phyloP scores from a whole-genome alignment of 2,888 invertebrate genomes.

The Lathronympha strigana region DNA sequence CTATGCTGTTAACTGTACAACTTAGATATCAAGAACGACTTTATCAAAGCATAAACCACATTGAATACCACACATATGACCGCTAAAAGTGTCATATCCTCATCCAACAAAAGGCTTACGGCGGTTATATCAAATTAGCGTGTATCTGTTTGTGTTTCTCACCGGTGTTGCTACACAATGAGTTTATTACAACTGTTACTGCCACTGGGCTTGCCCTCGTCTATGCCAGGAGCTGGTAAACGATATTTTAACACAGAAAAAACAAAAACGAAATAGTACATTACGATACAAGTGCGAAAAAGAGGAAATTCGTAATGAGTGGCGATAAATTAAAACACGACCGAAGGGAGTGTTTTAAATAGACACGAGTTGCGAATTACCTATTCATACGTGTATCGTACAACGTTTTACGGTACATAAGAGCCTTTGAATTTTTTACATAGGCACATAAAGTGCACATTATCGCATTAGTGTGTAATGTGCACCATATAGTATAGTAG shows the following conservation, averaged over 20 bases:
- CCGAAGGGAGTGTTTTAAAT: no score
- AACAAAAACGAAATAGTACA: no score
- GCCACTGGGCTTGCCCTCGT: conserved; percentile 19
- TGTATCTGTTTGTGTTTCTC: conserved; percentile 44
- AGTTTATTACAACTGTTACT: conserved; percentile 39
- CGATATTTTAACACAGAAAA: not conserved
- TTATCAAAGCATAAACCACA: conserved; percentile 32
- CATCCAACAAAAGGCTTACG: conserved; percentile 38
- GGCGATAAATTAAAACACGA: no score
- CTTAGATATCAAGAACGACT: conserved; percentile 1
- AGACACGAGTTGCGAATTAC: no score
- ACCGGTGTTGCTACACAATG: conserved; percentile 36
- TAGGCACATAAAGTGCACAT: no score
- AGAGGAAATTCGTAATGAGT: no score
- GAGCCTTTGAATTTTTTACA: no score
- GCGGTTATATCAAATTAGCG: conserved; percentile 44
- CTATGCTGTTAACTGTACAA: not conserved
- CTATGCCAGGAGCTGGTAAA: conserved; percentile 8
- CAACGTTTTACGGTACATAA: no score
- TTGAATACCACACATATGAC: conserved; percentile 21
- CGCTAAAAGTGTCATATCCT: conserved; percentile 42
- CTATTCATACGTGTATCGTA: no score
- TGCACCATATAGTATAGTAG: no score
- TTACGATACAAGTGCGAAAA: no score
- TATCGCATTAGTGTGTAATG: no score